Conservation (phyloP, 2,888 invertebrate species). For the Monopis laevigella region DNA sequence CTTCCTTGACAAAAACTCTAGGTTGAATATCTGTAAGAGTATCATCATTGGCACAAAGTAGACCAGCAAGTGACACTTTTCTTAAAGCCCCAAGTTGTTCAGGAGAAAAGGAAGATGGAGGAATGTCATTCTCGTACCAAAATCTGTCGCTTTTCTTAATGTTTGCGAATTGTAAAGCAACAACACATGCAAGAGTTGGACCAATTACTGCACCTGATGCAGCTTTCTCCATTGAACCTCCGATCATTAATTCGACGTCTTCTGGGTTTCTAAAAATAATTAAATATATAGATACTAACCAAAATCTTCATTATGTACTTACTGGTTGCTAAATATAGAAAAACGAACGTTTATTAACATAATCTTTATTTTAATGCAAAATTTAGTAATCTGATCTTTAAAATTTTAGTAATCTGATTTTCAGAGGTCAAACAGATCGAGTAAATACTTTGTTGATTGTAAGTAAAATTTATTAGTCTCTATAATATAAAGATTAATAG, state of each 20-base stretch:
- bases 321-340: too few relatives aligned
- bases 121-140: conserved; percentile 95
- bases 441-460: too few relatives aligned
- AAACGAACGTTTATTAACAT: too few relatives aligned
- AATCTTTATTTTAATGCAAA: too few relatives aligned
- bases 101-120: conserved; percentile 81
- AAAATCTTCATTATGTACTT: too few relatives aligned
- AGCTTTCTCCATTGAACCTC: conserved; percentile 83
- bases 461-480: too few relatives aligned
- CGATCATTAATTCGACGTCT: conserved; percentile 87
- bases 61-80: conserved; percentile 79
- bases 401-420: too few relatives aligned
- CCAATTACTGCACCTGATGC: conserved; percentile 85
- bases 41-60: conserved; percentile 81
- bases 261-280: conserved; percentile 63
- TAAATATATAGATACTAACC: too few relatives aligned
- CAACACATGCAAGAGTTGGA: conserved; percentile 87
- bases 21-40: conserved; percentile 80
- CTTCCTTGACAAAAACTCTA: conserved; percentile 84
- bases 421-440: too few relatives aligned
- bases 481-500: neutral
- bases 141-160: conserved; percentile 89
- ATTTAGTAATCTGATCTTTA: too few relatives aligned
- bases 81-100: conserved; percentile 84
- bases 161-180: conserved; percentile 84